Evolutionary conservation across 1,140 invertebrate species (phyloP).

Genomic region (Neodiprion pinetum): DNA sequence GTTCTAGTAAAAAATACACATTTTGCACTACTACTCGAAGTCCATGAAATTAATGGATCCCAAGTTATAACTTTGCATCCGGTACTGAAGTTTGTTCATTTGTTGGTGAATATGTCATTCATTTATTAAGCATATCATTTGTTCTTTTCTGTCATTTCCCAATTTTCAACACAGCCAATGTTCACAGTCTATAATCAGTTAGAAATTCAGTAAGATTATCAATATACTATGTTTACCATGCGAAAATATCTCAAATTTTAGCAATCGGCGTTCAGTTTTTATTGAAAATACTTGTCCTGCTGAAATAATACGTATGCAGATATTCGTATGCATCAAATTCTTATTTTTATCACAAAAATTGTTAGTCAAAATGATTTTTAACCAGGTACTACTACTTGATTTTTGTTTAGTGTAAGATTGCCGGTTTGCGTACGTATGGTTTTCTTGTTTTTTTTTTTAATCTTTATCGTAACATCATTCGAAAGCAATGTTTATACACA

Average conservation of each 20-base stretch:
- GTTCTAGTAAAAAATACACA: too few relatives aligned
- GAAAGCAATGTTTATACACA: too few relatives aligned
- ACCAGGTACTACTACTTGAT: neutral
- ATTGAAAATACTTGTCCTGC: neutral
- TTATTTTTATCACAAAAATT: neutral
- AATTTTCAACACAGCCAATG: constrained; percentile 3
- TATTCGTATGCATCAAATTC: neutral
- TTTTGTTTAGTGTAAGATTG: neutral
- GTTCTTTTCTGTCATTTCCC: neutral
- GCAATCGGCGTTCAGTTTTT: neutral
- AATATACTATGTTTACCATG: neutral
- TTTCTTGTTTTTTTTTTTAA: neutral
- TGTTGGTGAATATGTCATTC: neutral
- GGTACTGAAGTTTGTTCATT: neutral
- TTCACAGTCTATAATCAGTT: neutral
- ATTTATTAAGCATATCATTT: neutral
- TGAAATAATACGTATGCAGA: neutral
- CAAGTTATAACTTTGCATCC: neutral
- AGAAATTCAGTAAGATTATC: neutral
- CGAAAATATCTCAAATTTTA: neutral
- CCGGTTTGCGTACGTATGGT: too few relatives aligned
- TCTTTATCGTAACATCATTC: too few relatives aligned
- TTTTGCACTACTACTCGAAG: neutral
- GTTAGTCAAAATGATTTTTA: neutral
- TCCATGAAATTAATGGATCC: neutral